Evolutionary conservation across 1,140 invertebrate genomes (phyloP).

Genomic region (Armadillidium nasatum): DNA sequence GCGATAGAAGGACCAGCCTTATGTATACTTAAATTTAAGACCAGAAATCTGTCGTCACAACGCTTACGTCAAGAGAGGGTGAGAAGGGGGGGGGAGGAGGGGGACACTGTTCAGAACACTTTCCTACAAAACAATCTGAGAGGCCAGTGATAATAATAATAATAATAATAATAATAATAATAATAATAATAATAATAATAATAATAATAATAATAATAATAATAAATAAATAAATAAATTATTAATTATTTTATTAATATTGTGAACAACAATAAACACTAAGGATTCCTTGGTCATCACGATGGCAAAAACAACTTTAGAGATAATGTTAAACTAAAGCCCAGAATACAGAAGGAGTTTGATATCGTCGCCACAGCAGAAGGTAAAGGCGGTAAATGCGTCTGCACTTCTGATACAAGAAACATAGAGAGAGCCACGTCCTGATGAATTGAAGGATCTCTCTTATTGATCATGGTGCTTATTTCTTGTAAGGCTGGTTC

Average conservation of each 20-base stretch:
- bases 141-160: too few relatives aligned
- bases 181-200: too few relatives aligned
- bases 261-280: background rate
- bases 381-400: constrained; percentile 52
- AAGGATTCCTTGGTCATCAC: background rate
- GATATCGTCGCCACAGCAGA: constrained; percentile 1
- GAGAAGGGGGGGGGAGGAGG: too few relatives aligned
- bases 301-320: background rate
- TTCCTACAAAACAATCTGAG: too few relatives aligned
- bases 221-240: too few relatives aligned
- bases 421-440: constrained; percentile 80
- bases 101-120: too few relatives aligned
- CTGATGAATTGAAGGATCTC: background rate
- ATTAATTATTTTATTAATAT: too few relatives aligned
- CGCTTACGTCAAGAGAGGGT: background rate
- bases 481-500: constrained; percentile 70
- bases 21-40: background rate
- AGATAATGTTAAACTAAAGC: background rate
- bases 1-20: background rate
- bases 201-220: too few relatives aligned
- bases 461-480: constrained; percentile 72
- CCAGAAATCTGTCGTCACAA: background rate
- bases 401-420: constrained; percentile 85
- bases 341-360: background rate
- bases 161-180: too few relatives aligned